Evolutionary conservation across 2,888 invertebrate genomes (phyloP).

Genomic region (Ochlodes sylvanus): DNA sequence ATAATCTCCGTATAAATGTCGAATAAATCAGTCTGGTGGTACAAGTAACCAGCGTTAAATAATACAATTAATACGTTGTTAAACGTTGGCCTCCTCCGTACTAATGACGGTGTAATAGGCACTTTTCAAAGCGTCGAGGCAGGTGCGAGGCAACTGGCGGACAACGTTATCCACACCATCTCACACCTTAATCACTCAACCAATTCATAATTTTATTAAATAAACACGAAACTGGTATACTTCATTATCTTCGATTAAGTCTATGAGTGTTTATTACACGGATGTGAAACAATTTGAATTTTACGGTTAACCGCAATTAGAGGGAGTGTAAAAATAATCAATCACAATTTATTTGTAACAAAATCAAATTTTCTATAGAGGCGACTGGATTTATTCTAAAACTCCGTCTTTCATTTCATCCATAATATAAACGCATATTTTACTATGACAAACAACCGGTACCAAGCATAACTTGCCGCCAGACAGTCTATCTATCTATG

Average conservation of each 20-base stretch:
- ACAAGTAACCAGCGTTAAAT: constrained; percentile 56
- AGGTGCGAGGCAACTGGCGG: constrained; percentile 62
- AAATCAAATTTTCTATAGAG: too few relatives aligned
- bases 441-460: constrained; percentile 31
- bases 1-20: constrained; percentile 18
- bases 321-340: neutral
- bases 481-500: constrained; percentile 25
- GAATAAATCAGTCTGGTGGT: constrained; percentile 30
- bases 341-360: too few relatives aligned
- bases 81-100: constrained; percentile 66
- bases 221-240: constrained; percentile 40
- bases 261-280: constrained; percentile 27
- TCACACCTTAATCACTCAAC: constrained; percentile 69
- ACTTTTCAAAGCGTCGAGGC: constrained; percentile 62
- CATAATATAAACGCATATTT: constrained; percentile 15
- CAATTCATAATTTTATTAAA: constrained; percentile 62
- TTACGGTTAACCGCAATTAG: constrained; percentile 10
- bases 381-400: neutral
- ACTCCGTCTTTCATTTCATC: constrained; percentile 10
- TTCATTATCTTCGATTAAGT: constrained; percentile 27
- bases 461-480: constrained; percentile 23
- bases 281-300: constrained; percentile 22
- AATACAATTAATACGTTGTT: constrained; percentile 74
- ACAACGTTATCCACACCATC: constrained; percentile 60
- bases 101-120: constrained; percentile 72